phyloP scores from a whole-genome alignment of 2,888 invertebrate genomes.

The Scaptomyza cyrtandrae region DNA sequence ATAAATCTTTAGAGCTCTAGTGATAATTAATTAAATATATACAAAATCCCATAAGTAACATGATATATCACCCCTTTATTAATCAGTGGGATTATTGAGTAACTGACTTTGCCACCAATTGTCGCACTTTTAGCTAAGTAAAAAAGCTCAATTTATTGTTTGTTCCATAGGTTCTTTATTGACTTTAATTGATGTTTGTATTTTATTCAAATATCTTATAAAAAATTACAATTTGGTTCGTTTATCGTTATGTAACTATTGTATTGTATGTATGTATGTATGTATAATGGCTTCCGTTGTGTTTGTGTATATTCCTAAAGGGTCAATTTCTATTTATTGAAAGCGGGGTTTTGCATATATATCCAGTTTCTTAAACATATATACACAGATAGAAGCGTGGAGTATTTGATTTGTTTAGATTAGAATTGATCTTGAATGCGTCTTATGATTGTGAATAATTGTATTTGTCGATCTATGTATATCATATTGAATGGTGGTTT shows the following conservation, averaged over 20 bases:
- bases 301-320: conserved; percentile 51
- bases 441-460: conserved; percentile 7
- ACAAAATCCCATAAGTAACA: too few relatives aligned
- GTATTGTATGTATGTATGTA: conserved; percentile 53
- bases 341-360: conserved; percentile 39
- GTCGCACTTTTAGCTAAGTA: not conserved
- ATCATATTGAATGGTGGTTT: conserved; percentile 18
- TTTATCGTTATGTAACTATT: conserved; percentile 61
- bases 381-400: conserved; percentile 12
- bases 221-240: conserved; percentile 75
- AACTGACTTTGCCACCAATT: not conserved
- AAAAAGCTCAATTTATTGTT: conserved; percentile 8
- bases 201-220: conserved; percentile 75
- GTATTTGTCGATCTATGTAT: conserved; percentile 7
- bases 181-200: conserved; percentile 57
- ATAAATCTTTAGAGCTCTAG: too few relatives aligned
- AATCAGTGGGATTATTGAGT: not conserved
- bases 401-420: conserved; percentile 25
- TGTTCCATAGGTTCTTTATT: conserved; percentile 54
- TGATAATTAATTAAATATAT: too few relatives aligned
- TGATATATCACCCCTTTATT: not conserved
- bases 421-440: conserved; percentile 35
- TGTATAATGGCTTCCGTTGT: conserved; percentile 51
- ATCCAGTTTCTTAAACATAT: conserved; percentile 29
- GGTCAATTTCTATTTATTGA: conserved; percentile 44